Conservation (phyloP, 2,888 invertebrate genomes). For the Oscheius sp. region DNA sequence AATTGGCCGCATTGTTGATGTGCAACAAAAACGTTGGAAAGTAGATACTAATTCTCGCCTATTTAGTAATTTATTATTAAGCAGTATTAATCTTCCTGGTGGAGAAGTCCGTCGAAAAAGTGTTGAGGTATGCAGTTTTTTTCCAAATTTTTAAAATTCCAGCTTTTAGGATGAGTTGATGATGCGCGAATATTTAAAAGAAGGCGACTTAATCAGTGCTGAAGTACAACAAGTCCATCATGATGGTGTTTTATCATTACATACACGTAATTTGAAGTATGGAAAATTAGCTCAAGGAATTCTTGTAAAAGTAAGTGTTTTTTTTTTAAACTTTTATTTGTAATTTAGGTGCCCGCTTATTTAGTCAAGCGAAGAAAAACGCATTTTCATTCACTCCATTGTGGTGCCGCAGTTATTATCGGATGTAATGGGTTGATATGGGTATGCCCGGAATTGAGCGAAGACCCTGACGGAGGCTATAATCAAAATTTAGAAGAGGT, state of each 20-base stretch:
- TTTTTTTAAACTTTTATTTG: constrained; percentile 45
- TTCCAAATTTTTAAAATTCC: background rate
- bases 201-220: constrained; percentile 93
- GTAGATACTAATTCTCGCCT: constrained; percentile 84
- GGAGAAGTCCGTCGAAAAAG: constrained; percentile 80
- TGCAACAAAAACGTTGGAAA: constrained; percentile 80
- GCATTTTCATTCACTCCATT: constrained; percentile 91
- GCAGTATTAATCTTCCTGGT: constrained; percentile 96
- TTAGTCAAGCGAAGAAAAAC: constrained; percentile 91
- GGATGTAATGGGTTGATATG: constrained; percentile 93
- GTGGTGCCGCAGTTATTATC: constrained; percentile 90
- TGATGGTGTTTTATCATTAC: constrained; percentile 91
- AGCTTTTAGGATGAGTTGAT: constrained; percentile 89
- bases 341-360: constrained; percentile 88
- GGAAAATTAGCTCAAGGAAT: constrained; percentile 82
- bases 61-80: constrained; percentile 87
- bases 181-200: constrained; percentile 93
- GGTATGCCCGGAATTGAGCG: constrained; percentile 76
- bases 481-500: constrained; percentile 81
- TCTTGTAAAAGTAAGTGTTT: constrained; percentile 55
- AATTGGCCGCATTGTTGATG: constrained; percentile 91
- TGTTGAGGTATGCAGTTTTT: constrained; percentile 42
- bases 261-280: constrained; percentile 95
- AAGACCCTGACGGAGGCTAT: constrained; percentile 79
- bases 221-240: constrained; percentile 78